Evolutionary conservation across 2,888 invertebrate species (phyloP), one percentile per base, ranked within the genome.

Genomic region (Dexiosoma caninum): DNA sequence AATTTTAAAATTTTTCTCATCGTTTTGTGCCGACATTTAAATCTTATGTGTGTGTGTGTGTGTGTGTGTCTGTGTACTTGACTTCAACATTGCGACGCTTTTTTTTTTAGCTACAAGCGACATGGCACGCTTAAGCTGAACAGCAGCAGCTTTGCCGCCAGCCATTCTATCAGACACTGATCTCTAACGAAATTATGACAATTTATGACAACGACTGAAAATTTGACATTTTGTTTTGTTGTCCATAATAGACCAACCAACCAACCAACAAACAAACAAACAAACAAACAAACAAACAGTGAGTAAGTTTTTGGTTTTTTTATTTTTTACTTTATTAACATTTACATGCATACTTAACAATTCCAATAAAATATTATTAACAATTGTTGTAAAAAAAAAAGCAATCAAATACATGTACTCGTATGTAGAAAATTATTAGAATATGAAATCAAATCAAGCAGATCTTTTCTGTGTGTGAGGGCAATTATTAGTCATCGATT

Each of bases 111-210:
- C 9, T 42, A 37, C 27, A 55, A 42, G 23, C 35, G 8, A 19
- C 71, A 49, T 42, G 37, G 14, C 42, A 35, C 40, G 27, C 60
- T 49, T 35, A 14, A 55, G 64, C 23, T 72, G 53, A 35, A 55
- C 16, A 42, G 32, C n/a, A 71, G 21, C 32, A 44, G n/a, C n/a
- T 42, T 53, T 42, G 21, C 23, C n/a, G n/a, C n/a, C n/a, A n/a
- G n/a, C n/a, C n/a, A n/a, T 19, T 19, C 44, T 53, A 27, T 32
- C 27, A 74, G 75, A 71, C 80, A 80, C 71, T 76, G 80, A 80
- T 80, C 66, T 80, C 60, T 66, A 80, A 60, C 30, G 32, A 67
- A 71, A 62, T 53, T 75, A 62, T 70, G 70, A 59, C 69, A 79
- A 66, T 75, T 79, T 75, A 75, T 80, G 79, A 80, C 75, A 75